These are phyloP conservation scores for Drosophila paranaensis DNA, from an alignment of 2,888 invertebrate genomes.

Conservation along the genomic window DNA sequence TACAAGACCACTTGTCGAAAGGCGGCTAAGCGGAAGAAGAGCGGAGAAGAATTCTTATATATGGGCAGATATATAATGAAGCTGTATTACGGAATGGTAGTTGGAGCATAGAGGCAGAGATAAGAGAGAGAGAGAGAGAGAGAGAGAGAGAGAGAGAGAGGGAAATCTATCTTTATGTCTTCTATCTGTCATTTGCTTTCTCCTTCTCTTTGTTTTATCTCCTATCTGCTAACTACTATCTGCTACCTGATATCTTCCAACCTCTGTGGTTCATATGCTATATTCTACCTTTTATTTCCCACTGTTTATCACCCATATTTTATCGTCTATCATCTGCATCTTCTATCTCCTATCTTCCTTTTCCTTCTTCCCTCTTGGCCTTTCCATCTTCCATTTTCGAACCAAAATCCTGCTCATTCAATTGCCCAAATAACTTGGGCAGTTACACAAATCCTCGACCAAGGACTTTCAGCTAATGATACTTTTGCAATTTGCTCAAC, in stretches of 20 bases:
- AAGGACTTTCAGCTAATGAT: not conserved
- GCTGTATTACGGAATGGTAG: too few species aligned
- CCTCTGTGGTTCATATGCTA: not conserved
- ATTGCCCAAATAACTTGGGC: not conserved
- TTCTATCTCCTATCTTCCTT: not conserved
- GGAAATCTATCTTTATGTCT: too few species aligned
- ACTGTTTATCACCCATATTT: not conserved
- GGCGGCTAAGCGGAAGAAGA: not conserved
- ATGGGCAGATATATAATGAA: not conserved
- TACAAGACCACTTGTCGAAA: constrained; percentile 9
- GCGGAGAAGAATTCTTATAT: too few species aligned
- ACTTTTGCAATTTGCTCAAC: not conserved
- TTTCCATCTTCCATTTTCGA: not conserved
- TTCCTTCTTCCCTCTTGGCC: too few species aligned
- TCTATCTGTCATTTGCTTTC: too few species aligned
- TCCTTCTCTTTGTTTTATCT: not conserved
- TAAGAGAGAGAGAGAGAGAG: not conserved
- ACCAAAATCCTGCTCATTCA: not conserved
- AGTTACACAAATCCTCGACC: not conserved
- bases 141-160: too few species aligned
- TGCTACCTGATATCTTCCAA: not conserved
- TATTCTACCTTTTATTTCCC: not conserved
- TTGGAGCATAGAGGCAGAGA: too few species aligned
- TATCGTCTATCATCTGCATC: not conserved
- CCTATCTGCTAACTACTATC: not conserved